A percentile compares a stretch with the other conserved stretches of the same genome.
Evolutionary conservation across 2,113 vertebrate genomes (phyloP).

Genomic region (Chinchilla lanigera): DNA sequence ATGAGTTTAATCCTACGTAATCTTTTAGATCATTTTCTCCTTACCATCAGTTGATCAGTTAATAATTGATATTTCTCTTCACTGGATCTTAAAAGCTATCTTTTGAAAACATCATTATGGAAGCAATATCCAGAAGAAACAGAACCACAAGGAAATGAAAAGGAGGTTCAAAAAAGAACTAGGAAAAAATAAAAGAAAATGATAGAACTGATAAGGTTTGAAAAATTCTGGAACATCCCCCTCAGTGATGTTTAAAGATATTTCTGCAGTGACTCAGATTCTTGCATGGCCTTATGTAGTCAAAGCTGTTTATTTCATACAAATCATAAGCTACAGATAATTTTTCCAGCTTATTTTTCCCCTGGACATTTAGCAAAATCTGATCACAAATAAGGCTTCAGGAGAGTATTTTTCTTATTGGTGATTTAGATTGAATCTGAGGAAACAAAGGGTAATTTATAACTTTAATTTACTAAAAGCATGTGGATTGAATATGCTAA

Average conservation of each 20-base stretch:
- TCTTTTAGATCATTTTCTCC: constrained; percentile 62
- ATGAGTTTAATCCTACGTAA: constrained; percentile 40
- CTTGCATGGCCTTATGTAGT: constrained; percentile 38
- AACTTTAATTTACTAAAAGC: constrained; percentile 85
- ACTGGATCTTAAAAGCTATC: not conserved
- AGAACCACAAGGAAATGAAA: constrained; percentile 36
- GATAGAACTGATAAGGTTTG: constrained; percentile 20
- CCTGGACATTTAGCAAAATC: constrained; percentile 56
- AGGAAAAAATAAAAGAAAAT: constrained; percentile 17
- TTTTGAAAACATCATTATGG: not conserved
- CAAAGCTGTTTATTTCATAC: constrained; percentile 39
- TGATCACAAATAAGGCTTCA: constrained; percentile 66
- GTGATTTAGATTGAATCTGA: constrained; percentile 78
- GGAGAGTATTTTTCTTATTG: constrained; percentile 51
- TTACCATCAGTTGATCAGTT: constrained; percentile 41
- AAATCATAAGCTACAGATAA: not conserved
- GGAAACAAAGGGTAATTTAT: constrained; percentile 82
- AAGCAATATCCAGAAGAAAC: not conserved
- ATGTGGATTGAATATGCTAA: constrained; percentile 84
- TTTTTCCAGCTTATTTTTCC: constrained; percentile 30
- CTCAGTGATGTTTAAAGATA: constrained; percentile 56
- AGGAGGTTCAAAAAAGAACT: constrained; percentile 43
- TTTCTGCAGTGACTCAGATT: constrained; percentile 68
- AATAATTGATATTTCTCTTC: constrained; percentile 44
- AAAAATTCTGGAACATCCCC: constrained; percentile 5